phyloP scores from a whole-genome alignment of 1,140 invertebrate species.

The Aphidius gifuensis region DNA sequence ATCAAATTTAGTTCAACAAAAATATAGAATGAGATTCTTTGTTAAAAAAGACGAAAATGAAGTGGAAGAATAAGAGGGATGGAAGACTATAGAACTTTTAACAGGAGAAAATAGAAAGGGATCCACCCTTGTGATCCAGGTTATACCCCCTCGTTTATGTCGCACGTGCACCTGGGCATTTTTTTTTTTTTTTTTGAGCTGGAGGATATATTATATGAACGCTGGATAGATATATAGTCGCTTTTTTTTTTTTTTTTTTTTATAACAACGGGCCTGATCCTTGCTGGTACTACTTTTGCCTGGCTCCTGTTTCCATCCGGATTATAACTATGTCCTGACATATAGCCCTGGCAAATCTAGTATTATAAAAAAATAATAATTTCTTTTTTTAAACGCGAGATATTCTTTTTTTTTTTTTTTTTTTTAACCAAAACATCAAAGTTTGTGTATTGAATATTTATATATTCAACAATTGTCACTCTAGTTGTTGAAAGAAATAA shows the following conservation, averaged over 20 bases:
- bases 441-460: too few species aligned
- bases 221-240: slow-evolving; percentile 15
- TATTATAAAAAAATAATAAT: too few species aligned
- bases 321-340: slow-evolving; percentile 1
- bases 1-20: slow-evolving; percentile 5
- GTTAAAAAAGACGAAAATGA: not conserved
- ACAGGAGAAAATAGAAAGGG: slow-evolving; percentile 23
- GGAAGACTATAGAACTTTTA: slow-evolving; percentile 16
- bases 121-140: slow-evolving; percentile 18
- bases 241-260: slow-evolving; percentile 8
- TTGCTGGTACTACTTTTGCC: slow-evolving; percentile 22
- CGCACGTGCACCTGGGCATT: slow-evolving; percentile 39
- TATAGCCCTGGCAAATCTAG: too few species aligned
- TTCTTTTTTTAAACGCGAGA: too few species aligned
- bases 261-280: slow-evolving; percentile 28
- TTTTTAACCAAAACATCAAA: too few species aligned
- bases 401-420: too few species aligned
- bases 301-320: slow-evolving; percentile 8
- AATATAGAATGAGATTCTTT: slow-evolving; percentile 2
- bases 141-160: slow-evolving; percentile 29
- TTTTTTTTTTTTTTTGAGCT: slow-evolving; percentile 4
- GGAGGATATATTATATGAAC: slow-evolving; percentile 8
- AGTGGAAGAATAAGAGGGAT: slow-evolving; percentile 16
- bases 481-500: too few species aligned
- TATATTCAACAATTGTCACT: too few species aligned